A percentile compares a stretch with the other conserved stretches of the same genome.
These are phyloP conservation scores for Corella eumyota DNA, from an alignment of 23 tunicate genomes.

Conservation along the genomic window DNA sequence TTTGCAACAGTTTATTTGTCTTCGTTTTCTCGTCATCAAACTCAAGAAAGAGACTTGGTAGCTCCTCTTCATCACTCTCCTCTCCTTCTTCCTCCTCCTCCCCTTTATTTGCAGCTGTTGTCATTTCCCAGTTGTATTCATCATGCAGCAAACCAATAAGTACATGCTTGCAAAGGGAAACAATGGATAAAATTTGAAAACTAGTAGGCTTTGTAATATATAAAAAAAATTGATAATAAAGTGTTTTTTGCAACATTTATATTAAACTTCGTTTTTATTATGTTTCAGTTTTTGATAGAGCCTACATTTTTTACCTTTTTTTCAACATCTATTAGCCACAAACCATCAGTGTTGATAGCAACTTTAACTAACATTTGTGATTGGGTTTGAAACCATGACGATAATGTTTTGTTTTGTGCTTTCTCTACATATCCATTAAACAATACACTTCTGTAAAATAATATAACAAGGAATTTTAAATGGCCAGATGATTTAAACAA, in stretches of 20 bases:
- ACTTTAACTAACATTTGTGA: conserved; percentile 36
- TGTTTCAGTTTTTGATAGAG: too few species aligned
- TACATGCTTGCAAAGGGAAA: conserved; percentile 44
- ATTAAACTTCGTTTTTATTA: too few species aligned
- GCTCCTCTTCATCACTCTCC: conserved; percentile 5
- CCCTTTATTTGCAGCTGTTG: not conserved
- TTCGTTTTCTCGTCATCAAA: conserved; percentile 51
- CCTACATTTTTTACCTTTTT: conserved; percentile 44
- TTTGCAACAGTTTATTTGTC: conserved; percentile 35
- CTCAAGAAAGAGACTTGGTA: conserved; percentile 71
- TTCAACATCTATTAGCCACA: conserved; percentile 62
- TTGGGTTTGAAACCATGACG: conserved; percentile 28
- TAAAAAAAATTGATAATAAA: not conserved
- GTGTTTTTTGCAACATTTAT: too few species aligned
- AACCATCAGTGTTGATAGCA: conserved; percentile 65
- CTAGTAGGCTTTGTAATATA: not conserved
- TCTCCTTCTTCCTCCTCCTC: conserved; percentile 7
- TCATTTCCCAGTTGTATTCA: conserved; percentile 86
- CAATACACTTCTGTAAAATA: conserved; percentile 52
- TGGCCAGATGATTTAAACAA: too few species aligned
- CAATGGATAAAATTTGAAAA: not conserved
- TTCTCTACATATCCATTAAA: conserved; percentile 66
- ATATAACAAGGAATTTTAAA: too few species aligned
- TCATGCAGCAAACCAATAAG: conserved; percentile 51
- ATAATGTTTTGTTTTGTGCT: conserved; percentile 19